Conservation (phyloP, 2,113 vertebrate genomes). For the Zosterops borbonicus region DNA sequence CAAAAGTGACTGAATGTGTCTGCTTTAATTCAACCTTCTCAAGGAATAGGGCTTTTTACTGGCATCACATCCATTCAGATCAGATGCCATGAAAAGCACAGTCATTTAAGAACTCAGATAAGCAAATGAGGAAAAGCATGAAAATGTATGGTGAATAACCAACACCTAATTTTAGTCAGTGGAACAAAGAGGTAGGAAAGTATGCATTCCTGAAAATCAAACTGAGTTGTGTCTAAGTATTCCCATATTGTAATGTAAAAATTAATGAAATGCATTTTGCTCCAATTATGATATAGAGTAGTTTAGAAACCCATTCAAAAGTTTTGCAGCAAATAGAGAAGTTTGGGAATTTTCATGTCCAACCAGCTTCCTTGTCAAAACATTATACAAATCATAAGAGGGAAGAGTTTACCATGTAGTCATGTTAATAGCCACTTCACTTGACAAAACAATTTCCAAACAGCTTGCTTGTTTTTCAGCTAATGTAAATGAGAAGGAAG, state of each 20-base stretch:
- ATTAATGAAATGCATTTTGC: not conserved
- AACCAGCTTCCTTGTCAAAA: not conserved
- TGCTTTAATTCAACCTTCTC: not conserved
- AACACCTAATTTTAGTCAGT: not conserved
- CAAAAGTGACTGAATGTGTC: not conserved
- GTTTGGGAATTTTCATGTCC: not conserved
- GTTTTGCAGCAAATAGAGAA: not conserved
- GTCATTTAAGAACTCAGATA: not conserved
- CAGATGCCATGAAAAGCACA: not conserved
- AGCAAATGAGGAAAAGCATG: not conserved
- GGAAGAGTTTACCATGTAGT: not conserved
- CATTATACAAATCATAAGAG: not conserved
- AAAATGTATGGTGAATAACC: not conserved
- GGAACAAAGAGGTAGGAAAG: not conserved
- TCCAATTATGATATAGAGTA: not conserved
- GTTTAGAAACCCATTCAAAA: conserved; percentile 17
- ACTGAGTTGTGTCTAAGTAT: not conserved
- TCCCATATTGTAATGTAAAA: not conserved
- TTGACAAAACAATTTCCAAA: not conserved
- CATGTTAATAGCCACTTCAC: not conserved
- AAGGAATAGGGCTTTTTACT: not conserved
- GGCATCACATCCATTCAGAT: not conserved
- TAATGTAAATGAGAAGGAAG: not conserved
- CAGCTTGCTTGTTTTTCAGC: not conserved
- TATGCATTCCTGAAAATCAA: not conserved